Evolutionary conservation across 2,797 vertebrate genomes (phyloP).

Genomic region (Parambassis ranga): DNA sequence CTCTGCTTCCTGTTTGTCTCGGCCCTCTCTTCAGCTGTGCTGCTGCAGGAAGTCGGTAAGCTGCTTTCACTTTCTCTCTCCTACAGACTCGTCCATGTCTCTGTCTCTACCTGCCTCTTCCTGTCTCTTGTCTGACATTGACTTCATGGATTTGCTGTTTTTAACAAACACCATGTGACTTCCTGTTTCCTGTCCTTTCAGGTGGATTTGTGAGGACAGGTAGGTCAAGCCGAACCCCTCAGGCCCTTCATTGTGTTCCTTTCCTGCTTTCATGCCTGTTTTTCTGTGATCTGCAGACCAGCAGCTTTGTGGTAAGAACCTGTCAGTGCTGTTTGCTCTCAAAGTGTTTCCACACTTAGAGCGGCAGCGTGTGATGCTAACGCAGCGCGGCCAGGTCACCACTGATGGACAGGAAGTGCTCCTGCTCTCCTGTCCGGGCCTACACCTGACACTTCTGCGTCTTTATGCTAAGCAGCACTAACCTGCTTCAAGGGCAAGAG

Average conservation of each 20-base stretch:
- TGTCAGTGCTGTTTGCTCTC: constrained; percentile 21
- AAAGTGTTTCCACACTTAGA: constrained; percentile 9
- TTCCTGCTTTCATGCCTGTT: too few species aligned
- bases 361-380: not conserved
- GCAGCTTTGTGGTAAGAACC: constrained; percentile 70
- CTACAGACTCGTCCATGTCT: too few species aligned
- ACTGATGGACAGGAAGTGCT: too few species aligned
- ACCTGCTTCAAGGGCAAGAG: too few species aligned
- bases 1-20: not conserved
- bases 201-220: constrained; percentile 80
- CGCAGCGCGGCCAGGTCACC: too few species aligned
- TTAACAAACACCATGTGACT: not conserved
- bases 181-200: constrained; percentile 36
- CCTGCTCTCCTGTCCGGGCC: too few species aligned
- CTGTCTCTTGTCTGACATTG: not conserved
- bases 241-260: too few species aligned
- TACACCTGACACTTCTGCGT: too few species aligned
- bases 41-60: constrained; percentile 83
- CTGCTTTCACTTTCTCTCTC: not conserved
- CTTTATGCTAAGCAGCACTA: too few species aligned
- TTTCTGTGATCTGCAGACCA: constrained; percentile 60
- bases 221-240: constrained; percentile 22
- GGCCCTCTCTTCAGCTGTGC: constrained; percentile 67
- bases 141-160: not conserved
- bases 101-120: too few species aligned